Percentiles rank a stretch among this genome's conserved stretches.
phyloP scores from a whole-genome alignment of 1,140 invertebrate genomes.

The Holcopasites calliopsidis region DNA sequence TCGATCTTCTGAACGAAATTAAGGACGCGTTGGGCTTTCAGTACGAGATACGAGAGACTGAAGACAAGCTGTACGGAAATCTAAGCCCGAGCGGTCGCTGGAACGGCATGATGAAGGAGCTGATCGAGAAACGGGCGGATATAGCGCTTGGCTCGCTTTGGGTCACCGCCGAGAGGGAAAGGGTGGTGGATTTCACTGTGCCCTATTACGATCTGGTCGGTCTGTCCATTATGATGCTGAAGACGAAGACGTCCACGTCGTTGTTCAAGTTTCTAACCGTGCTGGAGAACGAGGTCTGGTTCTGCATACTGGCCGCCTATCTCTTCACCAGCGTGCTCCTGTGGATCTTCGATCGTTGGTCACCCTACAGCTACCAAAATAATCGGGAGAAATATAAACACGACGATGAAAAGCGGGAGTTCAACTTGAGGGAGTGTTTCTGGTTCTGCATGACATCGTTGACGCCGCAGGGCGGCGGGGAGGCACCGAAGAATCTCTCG shows the following conservation, averaged over 20 bases:
- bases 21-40: slow-evolving; percentile 91
- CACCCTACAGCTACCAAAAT: slow-evolving; percentile 97
- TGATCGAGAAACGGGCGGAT: slow-evolving; percentile 94
- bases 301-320: slow-evolving; percentile 96
- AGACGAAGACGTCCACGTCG: slow-evolving; percentile 89
- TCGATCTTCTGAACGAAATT: slow-evolving; percentile 94
- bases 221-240: slow-evolving; percentile 94
- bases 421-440: slow-evolving; percentile 96
- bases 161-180: slow-evolving; percentile 97
- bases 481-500: slow-evolving; percentile 97
- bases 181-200: slow-evolving; percentile 94
- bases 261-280: slow-evolving; percentile 98
- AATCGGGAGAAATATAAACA: slow-evolving; percentile 95
- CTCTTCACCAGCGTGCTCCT: slow-evolving; percentile 96
- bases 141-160: slow-evolving; percentile 93
- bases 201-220: slow-evolving; percentile 97
- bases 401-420: slow-evolving; percentile 96
- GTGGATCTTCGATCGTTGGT: slow-evolving; percentile 97
- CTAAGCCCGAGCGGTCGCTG: slow-evolving; percentile 93
- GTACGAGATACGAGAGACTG: slow-evolving; percentile 90
- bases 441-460: slow-evolving; percentile 99
- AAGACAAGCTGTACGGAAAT: slow-evolving; percentile 90
- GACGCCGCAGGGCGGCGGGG: slow-evolving; percentile 97
- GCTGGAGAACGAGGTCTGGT: slow-evolving; percentile 96
- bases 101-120: slow-evolving; percentile 95